Base-by-base conservation (phyloP, 2,888 invertebrate species). In the Hipparchia sbordonii region DNA sequence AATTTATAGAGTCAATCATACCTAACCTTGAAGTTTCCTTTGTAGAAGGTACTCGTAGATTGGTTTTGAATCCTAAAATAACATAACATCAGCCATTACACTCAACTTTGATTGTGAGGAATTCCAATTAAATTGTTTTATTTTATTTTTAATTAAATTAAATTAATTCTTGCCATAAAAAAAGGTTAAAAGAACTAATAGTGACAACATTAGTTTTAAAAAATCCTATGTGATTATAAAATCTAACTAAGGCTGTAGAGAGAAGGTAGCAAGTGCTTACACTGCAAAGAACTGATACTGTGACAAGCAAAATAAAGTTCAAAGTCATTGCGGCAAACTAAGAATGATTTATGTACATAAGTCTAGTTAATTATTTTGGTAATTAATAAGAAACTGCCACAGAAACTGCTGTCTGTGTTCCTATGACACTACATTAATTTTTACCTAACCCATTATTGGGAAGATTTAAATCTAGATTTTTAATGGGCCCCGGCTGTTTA, bases 51-150 rank as follows among this genome's bases (percentile, higher is more conserved):
- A 23, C 6, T 6, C 6, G 56, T 56, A 23, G 57, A 57, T 60
- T 60, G 10, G 59, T 12, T 60, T 10, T 6, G 33, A 60, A 60
- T 60, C 59, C 59, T 60, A 60, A 60, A 60, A 60, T 60, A 60
- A 60, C 33, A 60, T 60, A 60, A 60, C 33, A 60, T 60, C 59
- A 12, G 59, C 39, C 59, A 10, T 39, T 12, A 39, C 12, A 5
- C 59, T 6, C 33, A 10, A 39, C 10, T 60, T 60, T 3, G 39
- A 4, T 0, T 60, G 39, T 12, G 39, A 33, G 12, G 33, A 60
- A 60, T 60, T 60, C 10, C 39, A 39, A 60, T 60, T 12, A 54
- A 54, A 54, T 12, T 54, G 12, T 12, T 54, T 12, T 39, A 39
- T 39, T 4, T 8, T 48, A 48, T 7, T 57, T 23, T 56, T 56